phyloP scores from a whole-genome alignment of 2,888 invertebrate species.

The Dyspetes luteomarginatus region DNA sequence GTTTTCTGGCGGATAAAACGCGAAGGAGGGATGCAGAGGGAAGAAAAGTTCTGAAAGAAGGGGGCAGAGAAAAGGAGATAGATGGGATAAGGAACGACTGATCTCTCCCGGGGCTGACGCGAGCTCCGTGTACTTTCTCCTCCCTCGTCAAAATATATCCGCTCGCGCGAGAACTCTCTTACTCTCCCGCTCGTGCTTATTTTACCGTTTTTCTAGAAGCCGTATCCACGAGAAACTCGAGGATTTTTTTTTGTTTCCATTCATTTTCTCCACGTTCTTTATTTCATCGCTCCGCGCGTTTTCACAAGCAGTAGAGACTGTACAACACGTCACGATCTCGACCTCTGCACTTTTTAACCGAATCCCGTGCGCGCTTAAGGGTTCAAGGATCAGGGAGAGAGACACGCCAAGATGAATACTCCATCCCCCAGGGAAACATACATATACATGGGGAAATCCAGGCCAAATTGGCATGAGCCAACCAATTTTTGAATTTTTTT shows the following conservation, averaged over 20 bases:
- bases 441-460: too few species aligned
- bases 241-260: conserved; percentile 42
- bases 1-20: conserved; percentile 69
- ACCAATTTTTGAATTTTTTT: too few species aligned
- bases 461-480: too few species aligned
- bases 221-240: conserved; percentile 16
- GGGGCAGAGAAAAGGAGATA: conserved; percentile 16
- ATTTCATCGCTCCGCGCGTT: conserved; percentile 32
- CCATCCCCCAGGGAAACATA: conserved; percentile 36
- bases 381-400: conserved; percentile 48
- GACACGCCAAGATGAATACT: conserved; percentile 47
- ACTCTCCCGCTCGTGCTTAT: conserved; percentile 13
- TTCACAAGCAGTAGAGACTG: conserved; percentile 34
- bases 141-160: conserved; percentile 51
- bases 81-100: conserved; percentile 41
- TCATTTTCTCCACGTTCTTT: neutral
- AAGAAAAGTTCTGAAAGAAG: conserved; percentile 9
- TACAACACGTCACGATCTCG: conserved; percentile 41
- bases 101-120: conserved; percentile 41
- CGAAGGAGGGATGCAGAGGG: neutral
- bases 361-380: conserved; percentile 35
- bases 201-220: conserved; percentile 40
- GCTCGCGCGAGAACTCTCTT: conserved; percentile 9
- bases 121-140: conserved; percentile 22
- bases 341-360: conserved; percentile 49